Conservation (phyloP, 1,140 invertebrate species). For the Melitaea cinxia region DNA sequence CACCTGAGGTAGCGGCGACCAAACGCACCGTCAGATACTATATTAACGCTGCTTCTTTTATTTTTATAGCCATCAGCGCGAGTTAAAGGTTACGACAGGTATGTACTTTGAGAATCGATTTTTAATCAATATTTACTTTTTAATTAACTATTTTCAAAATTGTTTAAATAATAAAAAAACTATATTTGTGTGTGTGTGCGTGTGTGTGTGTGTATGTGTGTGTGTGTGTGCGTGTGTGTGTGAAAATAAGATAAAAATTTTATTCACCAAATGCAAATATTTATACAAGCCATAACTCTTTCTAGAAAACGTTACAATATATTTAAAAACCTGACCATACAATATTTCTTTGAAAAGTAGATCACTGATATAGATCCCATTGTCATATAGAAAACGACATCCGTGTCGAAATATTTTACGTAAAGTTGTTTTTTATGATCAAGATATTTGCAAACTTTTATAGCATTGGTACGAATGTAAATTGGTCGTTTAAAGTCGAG, state of each 20-base stretch:
- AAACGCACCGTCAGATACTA: constrained; percentile 69
- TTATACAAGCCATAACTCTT: not conserved
- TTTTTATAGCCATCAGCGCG: constrained; percentile 75
- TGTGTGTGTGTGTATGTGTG: no score
- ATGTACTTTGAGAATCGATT: constrained; percentile 38
- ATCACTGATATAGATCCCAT: constrained; percentile 5
- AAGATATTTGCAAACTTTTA: constrained; percentile 3
- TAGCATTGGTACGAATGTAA: constrained; percentile 1
- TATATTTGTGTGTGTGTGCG: not conserved
- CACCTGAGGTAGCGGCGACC: constrained; percentile 67
- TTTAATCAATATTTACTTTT: not conserved
- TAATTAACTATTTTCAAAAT: no score
- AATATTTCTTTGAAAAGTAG: constrained; percentile 14
- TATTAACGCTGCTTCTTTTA: constrained; percentile 78
- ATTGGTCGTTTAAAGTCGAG: constrained; percentile 12
- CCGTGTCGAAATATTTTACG: constrained; percentile 13
- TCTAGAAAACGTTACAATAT: not conserved
- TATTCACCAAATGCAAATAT: constrained; percentile 8
- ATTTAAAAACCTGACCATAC: not conserved
- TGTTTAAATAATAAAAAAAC: no score
- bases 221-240: no score
- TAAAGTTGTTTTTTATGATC: not conserved
- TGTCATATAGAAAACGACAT: constrained; percentile 8
- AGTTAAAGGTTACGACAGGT: constrained; percentile 76
- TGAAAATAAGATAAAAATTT: no score